Conservation (phyloP, 2,888 invertebrate species). For the Macrophya alboannulata region DNA sequence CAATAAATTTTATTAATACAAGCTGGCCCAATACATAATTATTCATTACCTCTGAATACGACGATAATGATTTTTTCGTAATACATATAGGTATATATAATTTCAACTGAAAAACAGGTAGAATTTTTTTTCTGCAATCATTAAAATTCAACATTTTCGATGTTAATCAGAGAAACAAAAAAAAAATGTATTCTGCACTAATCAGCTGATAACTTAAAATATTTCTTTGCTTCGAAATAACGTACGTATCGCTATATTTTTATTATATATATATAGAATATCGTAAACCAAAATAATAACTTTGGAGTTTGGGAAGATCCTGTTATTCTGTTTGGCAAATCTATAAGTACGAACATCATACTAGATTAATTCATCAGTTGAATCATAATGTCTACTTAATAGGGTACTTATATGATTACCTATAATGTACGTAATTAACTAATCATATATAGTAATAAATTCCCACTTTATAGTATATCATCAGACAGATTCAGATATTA, state of each 20-base stretch:
- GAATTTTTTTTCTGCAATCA: not conserved
- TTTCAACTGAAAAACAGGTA: not conserved
- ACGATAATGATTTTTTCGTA: not conserved
- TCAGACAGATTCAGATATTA: not conserved
- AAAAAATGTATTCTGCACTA: not conserved
- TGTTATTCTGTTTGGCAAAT: not conserved
- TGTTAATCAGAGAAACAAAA: no score
- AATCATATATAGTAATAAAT: not conserved
- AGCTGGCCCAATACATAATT: not conserved
- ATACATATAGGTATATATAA: not conserved
- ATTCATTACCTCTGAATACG: not conserved
- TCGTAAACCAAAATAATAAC: not conserved
- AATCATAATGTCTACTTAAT: conserved; percentile 6
- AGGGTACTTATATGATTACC: not conserved
- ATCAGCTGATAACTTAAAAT: not conserved
- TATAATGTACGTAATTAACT: not conserved
- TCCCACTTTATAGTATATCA: not conserved
- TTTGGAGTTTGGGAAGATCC: not conserved
- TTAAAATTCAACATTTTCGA: not conserved
- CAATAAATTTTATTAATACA: conserved; percentile 35
- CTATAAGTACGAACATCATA: not conserved
- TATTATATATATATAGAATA: no score
- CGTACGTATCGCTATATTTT: not conserved
- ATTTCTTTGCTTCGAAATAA: not conserved
- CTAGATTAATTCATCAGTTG: not conserved